Conservation (phyloP, 2,113 vertebrate species). For the Hylia prasina region DNA sequence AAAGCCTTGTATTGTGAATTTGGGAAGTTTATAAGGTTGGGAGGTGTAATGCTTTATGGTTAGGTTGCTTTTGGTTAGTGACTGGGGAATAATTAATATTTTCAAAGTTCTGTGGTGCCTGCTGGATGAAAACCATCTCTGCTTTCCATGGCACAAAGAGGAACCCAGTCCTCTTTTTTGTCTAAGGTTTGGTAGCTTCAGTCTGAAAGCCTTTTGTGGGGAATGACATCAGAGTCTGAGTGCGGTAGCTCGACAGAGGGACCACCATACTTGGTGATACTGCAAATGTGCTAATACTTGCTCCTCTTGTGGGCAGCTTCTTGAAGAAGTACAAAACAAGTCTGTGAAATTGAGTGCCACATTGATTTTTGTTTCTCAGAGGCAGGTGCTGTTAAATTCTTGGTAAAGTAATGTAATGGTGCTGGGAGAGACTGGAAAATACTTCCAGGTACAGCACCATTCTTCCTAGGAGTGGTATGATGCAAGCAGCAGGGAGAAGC, state of each 20-base stretch:
- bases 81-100: not conserved
- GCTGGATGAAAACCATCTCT: not conserved
- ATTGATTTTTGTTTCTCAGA: not conserved
- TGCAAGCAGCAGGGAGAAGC: not conserved
- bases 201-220: not conserved
- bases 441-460: not conserved
- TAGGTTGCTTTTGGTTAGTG: not conserved
- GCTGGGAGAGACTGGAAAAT: not conserved
- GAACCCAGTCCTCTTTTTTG: not conserved
- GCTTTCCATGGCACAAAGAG: rapidly evolving
- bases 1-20: not conserved
- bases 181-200: not conserved
- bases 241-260: rapidly evolving
- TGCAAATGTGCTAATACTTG: not conserved
- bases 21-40: not conserved
- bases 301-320: not conserved
- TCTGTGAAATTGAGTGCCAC: not conserved
- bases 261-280: rapidly evolving
- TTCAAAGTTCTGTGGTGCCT: not conserved
- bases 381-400: not conserved
- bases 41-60: not conserved
- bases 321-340: not conserved
- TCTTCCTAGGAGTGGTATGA: not conserved
- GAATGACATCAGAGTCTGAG: not conserved
- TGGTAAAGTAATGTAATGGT: not conserved